Evolutionary conservation across 1,140 invertebrate genomes (phyloP), one percentile per base, ranked within the genome.

Genomic region (Globodera rostochiensis): DNA sequence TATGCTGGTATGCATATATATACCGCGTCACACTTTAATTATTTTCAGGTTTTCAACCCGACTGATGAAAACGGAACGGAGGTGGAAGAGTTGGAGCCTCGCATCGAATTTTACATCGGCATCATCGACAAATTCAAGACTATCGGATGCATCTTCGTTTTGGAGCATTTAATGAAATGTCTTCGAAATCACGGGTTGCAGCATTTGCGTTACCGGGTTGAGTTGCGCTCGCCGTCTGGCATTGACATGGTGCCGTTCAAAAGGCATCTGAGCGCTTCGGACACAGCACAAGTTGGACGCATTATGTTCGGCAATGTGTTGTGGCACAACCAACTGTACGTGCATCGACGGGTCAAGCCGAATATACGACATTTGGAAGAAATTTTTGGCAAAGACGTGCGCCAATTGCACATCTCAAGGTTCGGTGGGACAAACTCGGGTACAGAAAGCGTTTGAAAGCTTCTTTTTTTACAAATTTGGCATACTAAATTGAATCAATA

Each of bases 291-390:
- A 25, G 8, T 78, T 4, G 8, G 66, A n/a, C 53, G 66, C 53
- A 78, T 78, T 49, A 36, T 64, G 50, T 50, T 78, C 21, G 77
- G 57, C 53, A 78, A 78, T 78, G 49, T 78, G 8, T 13, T 69
- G 21, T 13, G 19, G 13, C 49, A 78, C n/a, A 78, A 78, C 21
- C 64, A 66, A 47, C 25, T 78, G 21, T 66, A 78, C n/a, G 57
- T 66, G 25, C 64, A 70, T 49, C 46, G 64, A 46, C 13, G 13
- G 8, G 70, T 78, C 66, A 36, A 45, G 25, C n/a, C 70, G 25
- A 53, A 21, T 25, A 25, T 6, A 9, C 21, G 45, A 60, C 71
- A 21, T 6, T 45, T 47, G 4, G 50, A 53, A 46, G 4, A 21
- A n/a, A 66, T 11, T n/a, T 45, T 64, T 11, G 57, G 11, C 11